Base-by-base conservation (phyloP, 2,888 invertebrate genomes). In the Folsomia candida region DNA sequence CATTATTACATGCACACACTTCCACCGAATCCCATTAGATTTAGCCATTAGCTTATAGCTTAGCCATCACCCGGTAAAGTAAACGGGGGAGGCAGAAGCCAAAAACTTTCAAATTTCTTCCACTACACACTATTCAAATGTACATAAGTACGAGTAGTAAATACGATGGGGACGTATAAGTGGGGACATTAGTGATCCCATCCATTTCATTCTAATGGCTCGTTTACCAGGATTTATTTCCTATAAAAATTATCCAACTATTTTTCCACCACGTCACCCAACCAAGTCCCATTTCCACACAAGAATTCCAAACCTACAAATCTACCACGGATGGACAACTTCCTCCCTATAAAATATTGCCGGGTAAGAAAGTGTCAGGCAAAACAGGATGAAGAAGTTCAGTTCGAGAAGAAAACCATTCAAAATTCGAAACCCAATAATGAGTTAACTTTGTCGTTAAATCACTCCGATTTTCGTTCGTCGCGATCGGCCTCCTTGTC, bases 231-330 rank as follows among this genome's bases (percentile, higher is more conserved):
- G 73, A 75, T 75, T 75, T 75, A 75, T 75, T 67, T 51, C 71
- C 75, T 70, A 75, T 73, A 75, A 73, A 75, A 70, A 72, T 71
- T 69, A 71, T 71, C 71, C 72, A 54, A 61, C 67, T 69, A 70
- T 72, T 67, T 63, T 57, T n/a, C n/a, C 37, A 59, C 69, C 57
- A 29, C 58, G 28, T 57, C n/a, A n/a, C n/a, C n/a, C 24, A 22
- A 37, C 37, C 37, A 54, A 54, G 22, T 18, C 54, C 54, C 54
- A 54, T 54, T 54, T 57, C 65, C 65, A 65, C 22, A 54, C 65
- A 47, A 54, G 54, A 65, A 65, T 65, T 11, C 28, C 51, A 65
- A 65, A 65, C 63, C 54, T 57, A 65, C 54, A 65, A 65, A 65
- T 65, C 65, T 65, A 54, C 6, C 51, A 54, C 65, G 65, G 65